A percentile compares a stretch with the other conserved stretches of the same genome.
These are phyloP conservation scores for Mesochorus sp. DNA, from an alignment of 2,888 invertebrate species.

Conservation along the genomic window DNA sequence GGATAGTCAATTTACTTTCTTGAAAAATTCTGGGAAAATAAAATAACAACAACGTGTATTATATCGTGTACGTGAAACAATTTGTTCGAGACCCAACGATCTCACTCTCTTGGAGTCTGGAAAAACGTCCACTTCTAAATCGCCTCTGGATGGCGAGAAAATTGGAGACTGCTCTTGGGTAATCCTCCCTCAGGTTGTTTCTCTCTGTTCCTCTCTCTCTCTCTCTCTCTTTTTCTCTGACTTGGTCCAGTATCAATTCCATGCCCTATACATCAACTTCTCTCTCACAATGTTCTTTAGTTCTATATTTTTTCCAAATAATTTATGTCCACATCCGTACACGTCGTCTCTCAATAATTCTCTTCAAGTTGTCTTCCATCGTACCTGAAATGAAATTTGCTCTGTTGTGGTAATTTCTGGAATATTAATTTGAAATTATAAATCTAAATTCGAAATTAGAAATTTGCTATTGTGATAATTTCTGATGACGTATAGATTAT, in stretches of 20 bases:
- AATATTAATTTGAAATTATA: no score
- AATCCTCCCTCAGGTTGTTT: constrained; percentile 35
- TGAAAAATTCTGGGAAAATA: background rate
- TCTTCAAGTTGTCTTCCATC: no score
- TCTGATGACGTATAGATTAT: no score
- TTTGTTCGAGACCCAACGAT: constrained; percentile 17
- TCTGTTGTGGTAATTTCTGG: no score
- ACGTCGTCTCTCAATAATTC: constrained; percentile 53
- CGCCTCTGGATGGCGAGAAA: constrained; percentile 45
- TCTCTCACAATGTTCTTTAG: no score
- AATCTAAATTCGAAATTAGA: no score
- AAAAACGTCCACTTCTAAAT: constrained; percentile 35
- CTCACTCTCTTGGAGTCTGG: constrained; percentile 2
- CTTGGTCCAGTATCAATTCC: no score
- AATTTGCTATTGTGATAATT: no score
- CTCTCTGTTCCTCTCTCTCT: no score
- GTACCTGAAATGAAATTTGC: no score
- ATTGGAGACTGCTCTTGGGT: constrained; percentile 46
- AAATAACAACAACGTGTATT: constrained; percentile 1
- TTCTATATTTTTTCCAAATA: no score
- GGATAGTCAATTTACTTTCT: background rate
- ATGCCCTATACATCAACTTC: constrained; percentile 32
- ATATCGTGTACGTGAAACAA: constrained; percentile 18
- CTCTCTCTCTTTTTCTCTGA: no score
- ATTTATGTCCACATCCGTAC: constrained; percentile 38